Evolutionary conservation across 2,797 vertebrate species (phyloP), one percentile per base, ranked within the genome.

Genomic region (Premnoplex brunnescens): DNA sequence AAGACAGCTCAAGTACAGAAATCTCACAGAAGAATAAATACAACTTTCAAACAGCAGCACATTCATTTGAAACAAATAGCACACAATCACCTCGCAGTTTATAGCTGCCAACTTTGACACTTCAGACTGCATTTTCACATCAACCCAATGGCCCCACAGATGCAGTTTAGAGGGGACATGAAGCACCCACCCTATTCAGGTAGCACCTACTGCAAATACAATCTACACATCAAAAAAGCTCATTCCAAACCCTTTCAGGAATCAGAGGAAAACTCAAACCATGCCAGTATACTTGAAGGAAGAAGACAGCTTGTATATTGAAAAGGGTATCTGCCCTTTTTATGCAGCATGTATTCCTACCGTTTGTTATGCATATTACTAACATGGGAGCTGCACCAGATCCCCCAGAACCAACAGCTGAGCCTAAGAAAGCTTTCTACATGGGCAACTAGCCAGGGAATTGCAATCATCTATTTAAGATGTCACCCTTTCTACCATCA

Each of bases 21-120:
- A 87, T 89, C 24, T 36, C 69, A 74, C 36, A 52, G 74, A 96
- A 74, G 58, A 93, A 93, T 64, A 89, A 92, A 90, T 32, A 72
- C 49, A 92, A 11, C 39, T 77, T 92, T n/a, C 55, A 91, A 83
- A 83, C 69, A 93, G 48, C 27, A 91, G 66, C 15, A 14, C n/a
- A 56, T 56, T 92, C 49, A 43, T 94, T 77, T 92, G 75, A 75
- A 81, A 71, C 49, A 85, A 81, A 59, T 6, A 80, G 77, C 81
- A 91, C 27, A 10, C 83, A 74, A 20, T 28, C 60, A 72, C 49
- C 24, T 34, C 37, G 72, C 12, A 2, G 51, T 87, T 90, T 36
- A 78, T 2, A 85, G 46, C 51, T 90, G 34, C 34, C 77, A 91
- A 28, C 8, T 75, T 36, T 60, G 54, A 64, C 49, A 43, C 14